Evolutionary conservation across 2,113 vertebrate species (phyloP), one percentile per base, ranked within the genome.

Genomic region (Tonatia bakeri): DNA sequence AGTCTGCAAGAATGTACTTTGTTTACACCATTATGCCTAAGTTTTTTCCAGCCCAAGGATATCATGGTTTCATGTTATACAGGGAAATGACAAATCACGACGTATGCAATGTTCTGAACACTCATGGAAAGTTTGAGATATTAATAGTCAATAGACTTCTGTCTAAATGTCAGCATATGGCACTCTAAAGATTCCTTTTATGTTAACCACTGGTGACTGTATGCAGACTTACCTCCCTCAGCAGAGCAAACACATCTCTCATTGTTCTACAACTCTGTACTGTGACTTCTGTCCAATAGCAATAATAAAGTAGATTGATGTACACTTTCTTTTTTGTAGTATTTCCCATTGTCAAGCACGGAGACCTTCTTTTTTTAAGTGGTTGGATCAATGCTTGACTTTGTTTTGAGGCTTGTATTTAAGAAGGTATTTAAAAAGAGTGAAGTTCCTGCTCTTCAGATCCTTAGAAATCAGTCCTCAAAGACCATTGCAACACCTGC

Each of bases 391-490:
- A 98, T 98, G 94, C 88, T 72, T 98, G 93, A 97, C 97, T 98
- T 98, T 98, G 97, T 98, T 98, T 98, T 98, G 97, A 98, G 98
- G 97, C 90, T 56, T 85, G 81, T 98, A 87, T 98, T 98, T 97
- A 98, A 98, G 96, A 97, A 98, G 67, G 16, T 96, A 65, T 98
- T 98, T 98, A 16, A 97, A 98, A 98, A 97, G 96, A 97, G 96
- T 24, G 54, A 96, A 97, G 96, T 98, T 98, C 98, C 92, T 98
- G 94, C 96, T 97, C 94, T 97, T 97, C 97, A 96, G 88, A 97
- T 98, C 94, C 96, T 98, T 98, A 98, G 97, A 97, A 98, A 98
- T 98, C 92, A 90, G 87, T 96, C 97, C 96, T 98, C 97, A 98
- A 98, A 98, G 97, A 93, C 97, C 96, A 81, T 67, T 92, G 88